Evolutionary conservation across 2,113 vertebrate species (phyloP).

Genomic region (Trinectes maculatus): DNA sequence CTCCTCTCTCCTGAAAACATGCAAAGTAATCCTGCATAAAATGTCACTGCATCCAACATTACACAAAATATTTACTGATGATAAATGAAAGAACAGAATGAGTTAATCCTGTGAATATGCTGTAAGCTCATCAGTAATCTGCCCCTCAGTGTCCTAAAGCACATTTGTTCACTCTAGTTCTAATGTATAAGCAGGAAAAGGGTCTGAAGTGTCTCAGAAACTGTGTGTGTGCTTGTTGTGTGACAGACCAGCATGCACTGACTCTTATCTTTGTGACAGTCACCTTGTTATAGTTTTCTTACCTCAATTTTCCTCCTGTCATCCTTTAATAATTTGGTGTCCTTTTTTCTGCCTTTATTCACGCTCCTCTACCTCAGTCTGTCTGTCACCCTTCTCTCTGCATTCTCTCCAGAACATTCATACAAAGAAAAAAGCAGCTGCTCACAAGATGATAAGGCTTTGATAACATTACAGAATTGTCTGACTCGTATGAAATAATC

Average conservation of each 20-base stretch:
- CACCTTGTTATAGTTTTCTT: slow-evolving; percentile 44
- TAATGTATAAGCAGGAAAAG: slow-evolving; percentile 27
- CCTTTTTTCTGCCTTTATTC: slow-evolving; percentile 21
- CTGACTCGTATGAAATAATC: not conserved
- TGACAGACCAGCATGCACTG: slow-evolving; percentile 30
- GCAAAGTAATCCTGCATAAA: slow-evolving; percentile 14
- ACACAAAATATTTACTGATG: slow-evolving; percentile 29
- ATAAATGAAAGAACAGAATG: slow-evolving; percentile 13
- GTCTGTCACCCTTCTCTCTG: slow-evolving; percentile 29
- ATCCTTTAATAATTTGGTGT: slow-evolving; percentile 38
- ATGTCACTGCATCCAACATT: slow-evolving; percentile 1
- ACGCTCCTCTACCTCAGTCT: not conserved
- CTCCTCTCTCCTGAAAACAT: too few relatives aligned
- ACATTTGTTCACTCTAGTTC: slow-evolving; percentile 15
- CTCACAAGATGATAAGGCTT: slow-evolving; percentile 78
- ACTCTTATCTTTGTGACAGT: slow-evolving; percentile 47
- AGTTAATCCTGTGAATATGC: slow-evolving; percentile 35
- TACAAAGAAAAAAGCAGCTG: slow-evolving; percentile 83
- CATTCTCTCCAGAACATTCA: slow-evolving; percentile 81
- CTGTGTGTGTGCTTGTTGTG: slow-evolving; percentile 11
- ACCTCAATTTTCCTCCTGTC: slow-evolving; percentile 33
- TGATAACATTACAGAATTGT: slow-evolving; percentile 80
- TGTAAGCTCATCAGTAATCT: slow-evolving; percentile 28
- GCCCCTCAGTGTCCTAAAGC: slow-evolving; percentile 12
- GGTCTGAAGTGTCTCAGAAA: slow-evolving; percentile 37